Evolutionary conservation across 2,888 invertebrate species (phyloP).

Genomic region (Eucera pruinosa): DNA sequence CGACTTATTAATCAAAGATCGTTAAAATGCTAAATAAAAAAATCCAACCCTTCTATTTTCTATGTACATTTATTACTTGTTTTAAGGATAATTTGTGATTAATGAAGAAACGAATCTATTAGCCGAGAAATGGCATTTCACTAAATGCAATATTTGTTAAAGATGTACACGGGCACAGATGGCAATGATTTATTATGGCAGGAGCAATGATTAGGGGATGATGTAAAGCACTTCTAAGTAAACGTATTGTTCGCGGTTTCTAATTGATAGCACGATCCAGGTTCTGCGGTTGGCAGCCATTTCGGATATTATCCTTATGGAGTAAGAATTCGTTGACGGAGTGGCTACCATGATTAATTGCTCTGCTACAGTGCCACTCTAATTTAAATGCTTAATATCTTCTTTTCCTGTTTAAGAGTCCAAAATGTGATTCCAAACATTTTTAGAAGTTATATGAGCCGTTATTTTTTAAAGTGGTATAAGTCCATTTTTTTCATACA

Average conservation of each 20-base stretch:
- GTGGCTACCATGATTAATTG: constrained; percentile 7
- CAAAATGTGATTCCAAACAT: neutral
- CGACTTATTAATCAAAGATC: too few relatives aligned
- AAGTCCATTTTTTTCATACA: too few relatives aligned
- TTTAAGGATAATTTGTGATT: too few relatives aligned
- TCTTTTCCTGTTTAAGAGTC: neutral
- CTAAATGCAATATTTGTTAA: neutral
- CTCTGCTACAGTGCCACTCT: neutral
- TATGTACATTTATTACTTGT: too few relatives aligned
- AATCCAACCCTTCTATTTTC: too few relatives aligned
- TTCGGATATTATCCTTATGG: neutral
- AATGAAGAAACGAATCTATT: neutral
- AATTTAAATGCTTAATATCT: neutral
- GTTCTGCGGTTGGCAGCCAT: neutral
- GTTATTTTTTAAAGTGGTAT: too few relatives aligned
- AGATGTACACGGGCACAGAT: too few relatives aligned
- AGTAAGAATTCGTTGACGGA: neutral
- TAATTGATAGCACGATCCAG: constrained; percentile 1
- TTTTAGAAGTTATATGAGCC: too few relatives aligned
- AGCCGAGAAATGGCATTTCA: neutral
- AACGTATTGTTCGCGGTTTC: constrained; percentile 7
- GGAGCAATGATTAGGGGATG: neutral
- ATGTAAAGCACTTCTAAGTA: neutral
- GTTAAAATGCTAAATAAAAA: too few relatives aligned
- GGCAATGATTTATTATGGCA: neutral